Base-by-base conservation (phyloP, 64 coral and sea anemone genomes). In the Platygyra sinensis region DNA sequence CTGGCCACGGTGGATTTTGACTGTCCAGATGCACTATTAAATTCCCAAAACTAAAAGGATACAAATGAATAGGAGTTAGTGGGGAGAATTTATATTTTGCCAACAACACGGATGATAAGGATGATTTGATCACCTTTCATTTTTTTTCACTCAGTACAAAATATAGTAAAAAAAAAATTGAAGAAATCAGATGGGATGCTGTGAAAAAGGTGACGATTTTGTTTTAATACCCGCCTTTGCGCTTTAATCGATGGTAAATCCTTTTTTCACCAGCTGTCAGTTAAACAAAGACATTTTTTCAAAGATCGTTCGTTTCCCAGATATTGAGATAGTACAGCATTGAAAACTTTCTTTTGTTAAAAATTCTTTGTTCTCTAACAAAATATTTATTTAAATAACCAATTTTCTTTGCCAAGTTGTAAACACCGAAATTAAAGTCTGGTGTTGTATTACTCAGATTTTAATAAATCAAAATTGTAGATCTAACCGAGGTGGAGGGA, bases 201-300 rank as follows among this genome's bases (percentile, higher is more conserved):
- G 25, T 27, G n/a, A 69, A 57, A 16, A 16, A 57, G 54, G 10
- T 16, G 54, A 0, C 10, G 7, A 57, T 57, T 0, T 57, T 57
- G n/a, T 57, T 16, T 57, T 57, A 14, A 57, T 57, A 57, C 12
- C 11, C 10, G 54, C 12, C 74, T 22, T 38, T 20, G 20, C 33
- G 39, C 20, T 24, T 16, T n/a, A 52, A 10, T 9, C 38, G 10
- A 18, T 6, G 27, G 39, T 60, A 57, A 57, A 12, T 80, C 77
- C 57, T 80, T 80, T 25, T 59, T 80, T 52, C 18, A 30, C 4
- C 1, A 36, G 33, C 33, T 36, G 33, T 36, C 3, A 36, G 33
- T 36, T 22, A 17, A 83, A 83, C 59, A 83, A 83, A 83, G n/a
- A 65, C 80, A 83, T 65, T 63, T 65, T 65, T 65, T 83, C 22